These are phyloP conservation scores for Callyntrura guangdongensis DNA, from an alignment of 2,888 invertebrate species.

Conservation along the genomic window DNA sequence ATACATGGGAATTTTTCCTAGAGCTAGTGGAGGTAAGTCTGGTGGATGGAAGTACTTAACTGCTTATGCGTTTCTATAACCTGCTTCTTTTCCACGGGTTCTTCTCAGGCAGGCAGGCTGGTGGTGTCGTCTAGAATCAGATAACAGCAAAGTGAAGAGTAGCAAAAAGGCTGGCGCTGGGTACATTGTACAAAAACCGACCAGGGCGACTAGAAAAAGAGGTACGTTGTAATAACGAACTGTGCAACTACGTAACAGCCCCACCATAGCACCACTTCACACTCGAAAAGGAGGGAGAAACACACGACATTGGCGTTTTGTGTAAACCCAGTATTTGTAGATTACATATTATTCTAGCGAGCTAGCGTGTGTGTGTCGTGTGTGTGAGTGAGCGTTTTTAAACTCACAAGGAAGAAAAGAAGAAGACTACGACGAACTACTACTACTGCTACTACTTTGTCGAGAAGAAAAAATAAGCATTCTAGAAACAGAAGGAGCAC, in stretches of 20 bases:
- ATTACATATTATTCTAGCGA: not conserved
- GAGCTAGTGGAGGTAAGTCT: constrained; percentile 28
- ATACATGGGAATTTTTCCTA: constrained; percentile 66
- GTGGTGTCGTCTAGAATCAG: constrained; percentile 28
- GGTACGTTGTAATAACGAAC: not conserved
- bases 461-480: constrained; percentile 15
- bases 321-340: no score
- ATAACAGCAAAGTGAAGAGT: constrained; percentile 17
- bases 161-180: not conserved
- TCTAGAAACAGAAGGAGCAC: constrained; percentile 16
- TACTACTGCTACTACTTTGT: not conserved
- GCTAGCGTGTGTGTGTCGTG: not conserved
- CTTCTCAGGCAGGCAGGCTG: not conserved
- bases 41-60: constrained; percentile 33
- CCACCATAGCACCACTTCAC: constrained; percentile 14
- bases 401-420: not conserved
- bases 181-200: not conserved
- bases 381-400: not conserved
- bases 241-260: constrained; percentile 18
- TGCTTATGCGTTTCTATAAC: not conserved
- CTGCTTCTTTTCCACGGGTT: constrained; percentile 23
- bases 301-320: not conserved
- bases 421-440: constrained; percentile 5
- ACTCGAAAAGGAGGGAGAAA: constrained; percentile 28
- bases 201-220: constrained; percentile 38